Evolutionary conservation across 2,797 vertebrate genomes (phyloP).

Genomic region (Catharus ustulatus): DNA sequence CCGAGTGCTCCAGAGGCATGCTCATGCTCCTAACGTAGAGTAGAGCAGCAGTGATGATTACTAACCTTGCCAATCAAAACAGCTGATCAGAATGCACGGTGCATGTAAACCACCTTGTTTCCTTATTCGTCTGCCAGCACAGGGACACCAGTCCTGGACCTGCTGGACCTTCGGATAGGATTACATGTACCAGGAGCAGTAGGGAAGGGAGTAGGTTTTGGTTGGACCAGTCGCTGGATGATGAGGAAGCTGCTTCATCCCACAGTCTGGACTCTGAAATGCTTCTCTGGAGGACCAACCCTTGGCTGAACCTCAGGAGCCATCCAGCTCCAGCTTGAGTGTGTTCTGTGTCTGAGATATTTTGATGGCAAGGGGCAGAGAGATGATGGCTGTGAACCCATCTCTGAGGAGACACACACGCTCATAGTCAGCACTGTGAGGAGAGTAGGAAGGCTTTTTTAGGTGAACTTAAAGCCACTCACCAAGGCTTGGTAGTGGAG

Average conservation of each 20-base stretch:
- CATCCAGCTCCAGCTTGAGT: background rate
- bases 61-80: slow-evolving; percentile 55
- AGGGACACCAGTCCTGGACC: background rate
- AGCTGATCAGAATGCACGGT: background rate
- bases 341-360: background rate
- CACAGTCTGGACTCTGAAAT: background rate
- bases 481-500: background rate
- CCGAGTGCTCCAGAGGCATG: slow-evolving; percentile 32
- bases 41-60: slow-evolving; percentile 58
- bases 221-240: background rate
- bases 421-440: rapidly evolving
- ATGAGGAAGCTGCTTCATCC: background rate
- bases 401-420: background rate
- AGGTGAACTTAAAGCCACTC: background rate
- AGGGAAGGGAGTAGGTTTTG: background rate
- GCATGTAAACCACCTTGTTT: slow-evolving; percentile 57
- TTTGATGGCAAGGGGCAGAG: background rate
- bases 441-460: background rate
- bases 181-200: rapidly evolving
- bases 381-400: background rate
- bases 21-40: slow-evolving; percentile 71
- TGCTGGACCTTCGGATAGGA: background rate
- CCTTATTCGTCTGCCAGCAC: background rate
- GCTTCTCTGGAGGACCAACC: background rate
- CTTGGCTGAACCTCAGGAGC: background rate